These are phyloP conservation scores for Trachythela sp. DNA, from an alignment of 64 coral and sea anemone species.

Conservation along the genomic window DNA sequence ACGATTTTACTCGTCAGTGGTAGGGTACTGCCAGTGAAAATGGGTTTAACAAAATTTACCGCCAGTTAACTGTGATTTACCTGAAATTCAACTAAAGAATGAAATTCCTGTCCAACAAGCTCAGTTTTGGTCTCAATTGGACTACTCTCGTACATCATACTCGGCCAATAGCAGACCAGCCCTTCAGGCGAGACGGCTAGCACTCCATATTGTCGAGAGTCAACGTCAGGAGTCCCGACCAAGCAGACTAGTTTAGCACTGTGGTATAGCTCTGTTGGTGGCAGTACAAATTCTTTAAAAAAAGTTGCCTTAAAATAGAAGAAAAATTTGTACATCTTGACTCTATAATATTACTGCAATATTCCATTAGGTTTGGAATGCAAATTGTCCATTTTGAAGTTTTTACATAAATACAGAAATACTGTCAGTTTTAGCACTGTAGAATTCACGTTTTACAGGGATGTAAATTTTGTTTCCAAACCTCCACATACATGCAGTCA, in stretches of 20 bases:
- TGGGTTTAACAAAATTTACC: no score
- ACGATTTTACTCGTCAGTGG: no score
- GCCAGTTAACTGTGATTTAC: no score
- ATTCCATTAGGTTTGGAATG: no score
- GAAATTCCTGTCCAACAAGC: slow-evolving; percentile 70
- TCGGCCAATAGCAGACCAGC: slow-evolving; percentile 87
- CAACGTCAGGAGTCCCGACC: slow-evolving; percentile 24
- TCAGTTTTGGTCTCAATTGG: slow-evolving; percentile 72
- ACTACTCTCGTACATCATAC: slow-evolving; percentile 67
- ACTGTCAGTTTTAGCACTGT: no score
- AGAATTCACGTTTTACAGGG: no score
- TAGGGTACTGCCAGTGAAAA: no score
- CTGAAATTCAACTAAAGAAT: slow-evolving; percentile 74
- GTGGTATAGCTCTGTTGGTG: slow-evolving; percentile 77
- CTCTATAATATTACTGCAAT: no score
- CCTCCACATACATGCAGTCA: no score
- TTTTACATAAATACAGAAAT: no score
- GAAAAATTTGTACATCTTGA: not conserved
- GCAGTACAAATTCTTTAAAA: slow-evolving; percentile 71
- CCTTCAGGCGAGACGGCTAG: slow-evolving; percentile 82
- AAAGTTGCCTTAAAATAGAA: slow-evolving; percentile 57
- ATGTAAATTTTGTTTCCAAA: no score
- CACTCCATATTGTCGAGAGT: slow-evolving; percentile 49
- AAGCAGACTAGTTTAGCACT: slow-evolving; percentile 70
- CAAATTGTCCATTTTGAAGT: no score